Evolutionary conservation across 2,888 invertebrate species (phyloP), one percentile per base, ranked within the genome.

Genomic region (Hydropsyche betteni): DNA sequence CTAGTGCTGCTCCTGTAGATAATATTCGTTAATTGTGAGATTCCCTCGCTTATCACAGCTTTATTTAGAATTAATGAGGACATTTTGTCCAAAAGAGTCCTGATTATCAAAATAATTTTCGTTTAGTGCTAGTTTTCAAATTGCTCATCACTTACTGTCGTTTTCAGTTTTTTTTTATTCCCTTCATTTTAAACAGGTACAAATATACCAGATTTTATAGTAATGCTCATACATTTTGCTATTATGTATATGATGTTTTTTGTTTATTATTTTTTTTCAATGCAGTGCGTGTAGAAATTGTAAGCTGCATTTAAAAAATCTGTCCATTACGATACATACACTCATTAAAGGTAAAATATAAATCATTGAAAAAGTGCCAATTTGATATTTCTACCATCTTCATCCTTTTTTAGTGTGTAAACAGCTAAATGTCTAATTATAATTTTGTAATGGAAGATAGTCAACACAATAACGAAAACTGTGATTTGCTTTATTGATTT

Each of bases 351-450:
- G 55, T 76, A 77, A 77, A 75, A 71, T 75, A 74, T 77, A 75
- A 76, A 76, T 77, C 75, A 74, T 74, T 76, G 51, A 76, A 74
- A 44, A 78, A 79, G 78, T 79, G 78, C 78, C 78, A 79, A 79
- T 77, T 78, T 71, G 72, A 77, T 61, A 73, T 78, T 77, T 72
- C 58, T 75, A 75, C 73, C 76, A 69, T 36, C 34, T 7, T 64
- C 5, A 36, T 36, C 36, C 4, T 36, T 64, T 64, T 77, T 53
- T 52, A 55, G 69, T 52, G n/a, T 74, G 68, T 34, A 72, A 68
- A 55, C 44, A 44, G 44, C 10, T 44, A 44, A 44, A 44, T 44
- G 10, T 69, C 38, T 70, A 70, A 52, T 52, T 70, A 55, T 55
- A 55, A 12, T 68, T 75, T 78, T 75, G 74, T 68, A 69, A 75